These are phyloP conservation scores for Diarsia rubi DNA, from an alignment of 2,888 invertebrate species.

Conservation along the genomic window DNA sequence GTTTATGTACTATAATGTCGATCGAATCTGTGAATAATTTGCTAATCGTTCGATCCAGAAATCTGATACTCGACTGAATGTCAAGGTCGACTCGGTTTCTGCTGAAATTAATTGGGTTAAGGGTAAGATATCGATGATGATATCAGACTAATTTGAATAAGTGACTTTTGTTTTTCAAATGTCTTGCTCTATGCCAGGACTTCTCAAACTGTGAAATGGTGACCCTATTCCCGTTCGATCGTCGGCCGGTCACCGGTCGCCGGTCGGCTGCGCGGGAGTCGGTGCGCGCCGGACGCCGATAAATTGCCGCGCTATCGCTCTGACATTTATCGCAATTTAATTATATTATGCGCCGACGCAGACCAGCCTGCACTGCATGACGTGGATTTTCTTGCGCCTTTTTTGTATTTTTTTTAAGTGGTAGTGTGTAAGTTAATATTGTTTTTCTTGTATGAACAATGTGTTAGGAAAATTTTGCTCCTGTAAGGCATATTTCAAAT, in stretches of 20 bases:
- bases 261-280: conserved; percentile 52
- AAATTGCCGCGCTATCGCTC: conserved; percentile 75
- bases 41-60: no score
- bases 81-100: no score
- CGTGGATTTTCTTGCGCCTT: conserved; percentile 44
- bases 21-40: no score
- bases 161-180: not conserved
- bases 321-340: conserved; percentile 84
- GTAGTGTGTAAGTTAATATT: no score
- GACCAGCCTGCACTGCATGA: conserved; percentile 61
- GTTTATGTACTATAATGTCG: no score
- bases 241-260: conserved; percentile 22
- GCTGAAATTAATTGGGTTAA: no score
- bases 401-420: conserved; percentile 4
- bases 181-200: not conserved
- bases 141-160: no score
- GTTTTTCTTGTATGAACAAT: not conserved
- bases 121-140: no score
- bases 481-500: not conserved
- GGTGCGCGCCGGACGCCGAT: conserved; percentile 63
- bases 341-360: conserved; percentile 79
- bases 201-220: not conserved
- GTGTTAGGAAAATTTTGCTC: not conserved
- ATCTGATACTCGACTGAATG: no score
- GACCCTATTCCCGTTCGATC: conserved; percentile 30